Evolutionary conservation across 2,113 vertebrate species (phyloP), one percentile per base, ranked within the genome.

Genomic region (Cyrtonyx montezumae): DNA sequence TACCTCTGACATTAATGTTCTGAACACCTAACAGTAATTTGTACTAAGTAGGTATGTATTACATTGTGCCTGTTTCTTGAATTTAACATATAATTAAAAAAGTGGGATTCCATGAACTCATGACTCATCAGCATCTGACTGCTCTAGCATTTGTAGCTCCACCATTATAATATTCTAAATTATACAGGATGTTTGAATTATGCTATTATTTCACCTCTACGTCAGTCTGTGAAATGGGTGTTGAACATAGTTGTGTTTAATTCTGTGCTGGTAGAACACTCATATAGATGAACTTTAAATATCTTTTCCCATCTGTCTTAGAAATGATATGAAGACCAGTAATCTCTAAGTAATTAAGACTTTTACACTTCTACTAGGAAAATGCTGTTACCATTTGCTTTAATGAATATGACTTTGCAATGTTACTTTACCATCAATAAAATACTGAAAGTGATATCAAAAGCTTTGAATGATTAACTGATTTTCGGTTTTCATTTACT

Each of bases 381-480:
- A 84, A 70, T 45, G 45, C 28, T 19, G 42, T 77, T 67, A 80
- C 28, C 63, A 66, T 89, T 87, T 82, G 34, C 59, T 84, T 79
- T 91, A 94, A 84, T 78, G 70, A 91, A 56, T 75, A 75, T 90
- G 82, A 87, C 75, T 70, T 93, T 90, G 42, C 26, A 53, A 71
- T 84, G 65, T 61, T 74, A 83, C 62, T 75, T 62, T 45, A 69
- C 18, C 22, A 74, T 8, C 25, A 66, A 19, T 77, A 76, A 91
- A 83, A 59, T 55, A 67, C 28, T 67, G 61, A 88, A 49, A 23
- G 62, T 19, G 10, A 10, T 66, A 76, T 73, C 37, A 87, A 73
- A 82, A 87, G 13, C 34, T 75, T 77, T 88, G 46, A 80, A 62
- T 28, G 21, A 48, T 48, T 18, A 19, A n/a, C 67, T 91, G 43